Conservation (phyloP, 1,140 invertebrate genomes). For the Solenopsis fugax region DNA sequence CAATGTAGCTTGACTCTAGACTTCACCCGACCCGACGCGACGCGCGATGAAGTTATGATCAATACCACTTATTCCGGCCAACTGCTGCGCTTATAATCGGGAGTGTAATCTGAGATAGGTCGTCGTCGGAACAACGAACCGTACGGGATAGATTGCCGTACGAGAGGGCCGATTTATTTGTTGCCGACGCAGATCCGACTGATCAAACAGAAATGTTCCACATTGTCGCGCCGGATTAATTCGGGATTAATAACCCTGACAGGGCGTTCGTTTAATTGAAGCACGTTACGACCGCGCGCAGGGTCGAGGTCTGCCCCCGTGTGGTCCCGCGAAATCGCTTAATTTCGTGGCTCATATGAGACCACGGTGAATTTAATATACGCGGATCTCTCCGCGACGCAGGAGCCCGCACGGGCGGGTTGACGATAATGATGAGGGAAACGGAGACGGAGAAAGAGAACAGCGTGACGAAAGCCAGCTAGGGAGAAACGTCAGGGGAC, state of each 20-base stretch:
- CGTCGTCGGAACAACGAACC: slow-evolving; percentile 21
- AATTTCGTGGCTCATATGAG: slow-evolving; percentile 81
- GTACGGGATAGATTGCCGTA: not conserved
- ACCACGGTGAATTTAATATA: slow-evolving; percentile 80
- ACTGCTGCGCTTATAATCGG: slow-evolving; percentile 9
- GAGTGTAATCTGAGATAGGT: slow-evolving; percentile 32
- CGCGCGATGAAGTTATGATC: slow-evolving; percentile 18
- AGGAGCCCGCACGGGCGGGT: slow-evolving; percentile 71
- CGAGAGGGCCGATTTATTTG: slow-evolving; percentile 29
- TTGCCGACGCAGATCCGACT: slow-evolving; percentile 12
- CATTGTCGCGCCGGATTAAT: slow-evolving; percentile 73
- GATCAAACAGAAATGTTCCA: slow-evolving; percentile 68
- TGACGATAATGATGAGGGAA: slow-evolving; percentile 76
- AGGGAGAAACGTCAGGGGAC: slow-evolving; percentile 33
- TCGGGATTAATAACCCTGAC: slow-evolving; percentile 72
- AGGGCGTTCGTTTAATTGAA: slow-evolving; percentile 72
- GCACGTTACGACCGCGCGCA: slow-evolving; percentile 61
- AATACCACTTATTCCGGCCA: not conserved
- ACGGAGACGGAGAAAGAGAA: slow-evolving; percentile 63
- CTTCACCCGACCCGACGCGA: not conserved
- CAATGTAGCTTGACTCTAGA: not conserved
- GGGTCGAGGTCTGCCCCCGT: slow-evolving; percentile 32
- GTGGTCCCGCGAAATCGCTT: slow-evolving; percentile 80
- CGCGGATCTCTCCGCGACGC: slow-evolving; percentile 53
- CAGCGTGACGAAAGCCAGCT: slow-evolving; percentile 46